Percentiles rank a stretch among this genome's conserved stretches.
phyloP scores from a whole-genome alignment of 2,113 vertebrate genomes.

The Callipepla squamata region DNA sequence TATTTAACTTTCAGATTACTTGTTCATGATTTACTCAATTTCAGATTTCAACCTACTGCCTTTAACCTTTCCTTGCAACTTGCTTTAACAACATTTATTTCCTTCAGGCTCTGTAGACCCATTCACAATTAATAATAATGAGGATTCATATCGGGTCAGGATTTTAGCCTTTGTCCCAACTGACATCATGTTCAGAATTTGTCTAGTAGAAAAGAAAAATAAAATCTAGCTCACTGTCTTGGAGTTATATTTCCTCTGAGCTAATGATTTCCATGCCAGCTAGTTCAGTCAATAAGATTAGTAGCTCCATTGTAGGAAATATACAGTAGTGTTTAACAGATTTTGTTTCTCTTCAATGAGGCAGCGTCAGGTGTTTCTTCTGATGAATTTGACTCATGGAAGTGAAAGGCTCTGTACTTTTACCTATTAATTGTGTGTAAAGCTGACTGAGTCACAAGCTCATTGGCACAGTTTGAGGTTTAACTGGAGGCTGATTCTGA shows the following conservation, averaged over 20 bases:
- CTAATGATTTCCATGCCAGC: not conserved
- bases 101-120: not conserved
- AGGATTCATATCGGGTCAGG: not conserved
- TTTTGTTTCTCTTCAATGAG: not conserved
- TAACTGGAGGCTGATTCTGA: too few relatives aligned
- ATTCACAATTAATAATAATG: not conserved
- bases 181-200: not conserved
- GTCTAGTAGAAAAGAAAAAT: not conserved
- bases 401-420: not conserved
- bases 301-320: not conserved
- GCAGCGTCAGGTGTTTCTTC: not conserved
- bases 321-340: not conserved
- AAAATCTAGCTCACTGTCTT: not conserved
- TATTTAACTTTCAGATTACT: not conserved
- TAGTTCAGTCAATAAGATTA: constrained; percentile 10
- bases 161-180: not conserved
- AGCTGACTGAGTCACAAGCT: not conserved
- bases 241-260: not conserved
- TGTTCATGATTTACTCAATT: not conserved
- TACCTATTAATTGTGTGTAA: not conserved
- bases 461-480: not conserved
- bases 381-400: not conserved
- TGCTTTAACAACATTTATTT: not conserved
- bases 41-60: not conserved
- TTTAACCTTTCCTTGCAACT: not conserved